Evolutionary conservation across 2,888 invertebrate genomes (phyloP), one percentile per base, ranked within the genome.

Genomic region (Drosophila prostipennis): DNA sequence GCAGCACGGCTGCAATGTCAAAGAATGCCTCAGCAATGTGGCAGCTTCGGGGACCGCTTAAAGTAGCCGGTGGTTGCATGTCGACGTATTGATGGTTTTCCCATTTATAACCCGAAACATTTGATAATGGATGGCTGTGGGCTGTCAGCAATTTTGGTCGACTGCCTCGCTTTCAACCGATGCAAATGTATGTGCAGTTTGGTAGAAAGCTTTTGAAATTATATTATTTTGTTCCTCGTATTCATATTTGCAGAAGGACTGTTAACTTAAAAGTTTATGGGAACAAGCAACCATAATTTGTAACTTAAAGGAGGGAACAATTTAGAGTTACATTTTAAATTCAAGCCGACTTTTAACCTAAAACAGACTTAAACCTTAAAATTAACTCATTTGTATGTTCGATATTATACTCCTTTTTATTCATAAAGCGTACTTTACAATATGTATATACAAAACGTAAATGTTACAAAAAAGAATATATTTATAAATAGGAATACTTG

Each of bases 41-140:
- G 54, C 43, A 39, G 55, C 52, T 72, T 63, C 48, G 39, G 61
- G 61, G 57, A 59, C 46, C 67, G 60, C 77, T 77, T 77, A 55
- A 59, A 74, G 46, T 60, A 55, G 36, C 60, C 57, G 42, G 54
- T 37, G 61, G 48, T 48, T 60, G 48, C 48, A 40, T 48, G 29
- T 45, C 40, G 53, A 40, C 56, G 40, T 37, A 43, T 49, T 49
- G 68, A 57, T 43, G 57, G 57, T 57, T 68, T 34, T 43, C 37
- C 56, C 49, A 49, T 45, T 49, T 51, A 49, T 39, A 39, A 16
- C n/a, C 19, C 43, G 32, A 49, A 49, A 48, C 48, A 36, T 37
- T 23, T 36, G 40, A 37, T 48, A 68, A 65, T 64, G 53, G 64
- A 65, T 65, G 26, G 53, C 43, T 37, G 65, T 29, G 55, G 55